A percentile compares a stretch with the other conserved stretches of the same genome.
phyloP scores from a whole-genome alignment of 2,888 invertebrate species.

The Mesorhabditis sp. region DNA sequence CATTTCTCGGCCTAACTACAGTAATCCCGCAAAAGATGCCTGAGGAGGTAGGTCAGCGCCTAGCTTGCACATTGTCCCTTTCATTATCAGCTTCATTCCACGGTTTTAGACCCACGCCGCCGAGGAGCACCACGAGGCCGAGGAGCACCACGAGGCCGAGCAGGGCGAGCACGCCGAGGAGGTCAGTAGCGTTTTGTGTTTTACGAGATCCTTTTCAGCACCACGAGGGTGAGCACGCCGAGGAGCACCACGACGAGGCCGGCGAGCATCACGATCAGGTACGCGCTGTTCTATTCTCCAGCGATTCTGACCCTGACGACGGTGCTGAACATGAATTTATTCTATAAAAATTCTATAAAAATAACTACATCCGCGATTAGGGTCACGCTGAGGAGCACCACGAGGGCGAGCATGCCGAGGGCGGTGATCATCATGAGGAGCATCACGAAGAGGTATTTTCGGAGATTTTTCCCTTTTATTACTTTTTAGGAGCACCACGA shows the following conservation, averaged over 20 bases:
- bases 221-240: constrained; percentile 1
- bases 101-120: background rate
- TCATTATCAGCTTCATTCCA: too few relatives aligned
- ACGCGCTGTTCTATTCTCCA: background rate
- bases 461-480: background rate
- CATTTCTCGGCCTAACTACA: too few relatives aligned
- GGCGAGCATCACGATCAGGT: constrained; percentile 3
- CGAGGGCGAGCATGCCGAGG: constrained; percentile 2
- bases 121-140: background rate
- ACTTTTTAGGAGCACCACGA: constrained; percentile 2
- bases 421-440: background rate
- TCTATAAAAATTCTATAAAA: background rate
- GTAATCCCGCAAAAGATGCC: too few relatives aligned
- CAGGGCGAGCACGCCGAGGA: too few relatives aligned
- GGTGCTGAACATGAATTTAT: too few relatives aligned
- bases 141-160: background rate
- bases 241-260: constrained; percentile 3
- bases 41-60: too few relatives aligned
- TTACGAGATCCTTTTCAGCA: too few relatives aligned
- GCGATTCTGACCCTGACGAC: too few relatives aligned
- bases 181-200: too few relatives aligned
- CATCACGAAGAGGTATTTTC: constrained; percentile 6
- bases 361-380: background rate
- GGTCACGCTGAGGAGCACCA: background rate
- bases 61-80: too few relatives aligned